Conservation (phyloP, 2,113 vertebrate genomes). For the Turdus rufiventris region DNA sequence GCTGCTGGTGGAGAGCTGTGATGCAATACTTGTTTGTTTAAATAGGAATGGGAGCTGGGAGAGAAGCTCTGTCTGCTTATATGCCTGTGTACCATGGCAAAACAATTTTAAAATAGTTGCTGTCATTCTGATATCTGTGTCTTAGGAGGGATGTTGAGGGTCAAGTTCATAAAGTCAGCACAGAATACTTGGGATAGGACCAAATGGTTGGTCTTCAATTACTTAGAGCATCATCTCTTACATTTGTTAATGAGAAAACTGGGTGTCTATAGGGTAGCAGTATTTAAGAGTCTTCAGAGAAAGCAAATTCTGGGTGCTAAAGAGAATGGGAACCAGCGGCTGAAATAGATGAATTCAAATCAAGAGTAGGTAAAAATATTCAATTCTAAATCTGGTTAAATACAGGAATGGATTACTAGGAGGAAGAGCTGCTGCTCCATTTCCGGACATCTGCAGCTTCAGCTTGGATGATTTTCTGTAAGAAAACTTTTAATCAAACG, state of each 20-base stretch:
- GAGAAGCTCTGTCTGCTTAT: neutral
- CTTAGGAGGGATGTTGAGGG: neutral
- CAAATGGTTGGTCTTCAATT: neutral
- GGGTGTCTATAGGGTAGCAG: neutral
- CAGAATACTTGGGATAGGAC: neutral
- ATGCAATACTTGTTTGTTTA: neutral
- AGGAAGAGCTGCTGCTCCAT: neutral
- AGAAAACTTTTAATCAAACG: conserved; percentile 14
- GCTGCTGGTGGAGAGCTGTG: neutral
- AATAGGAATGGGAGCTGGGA: neutral
- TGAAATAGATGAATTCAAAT: neutral
- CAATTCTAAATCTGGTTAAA: neutral
- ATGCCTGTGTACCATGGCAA: neutral
- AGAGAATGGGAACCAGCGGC: neutral
- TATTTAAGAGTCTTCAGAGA: neutral
- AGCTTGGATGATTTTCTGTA: neutral
- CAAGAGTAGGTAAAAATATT: neutral
- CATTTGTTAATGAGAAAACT: neutral
- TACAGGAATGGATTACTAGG: neutral
- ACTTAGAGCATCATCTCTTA: neutral
- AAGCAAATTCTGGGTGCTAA: neutral
- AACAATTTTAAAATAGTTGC: neutral
- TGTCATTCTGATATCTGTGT: neutral
- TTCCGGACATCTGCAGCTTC: neutral
- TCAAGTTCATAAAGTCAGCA: neutral